Evolutionary conservation across 2,113 vertebrate genomes (phyloP).

Genomic region (Oryzias woworae): DNA sequence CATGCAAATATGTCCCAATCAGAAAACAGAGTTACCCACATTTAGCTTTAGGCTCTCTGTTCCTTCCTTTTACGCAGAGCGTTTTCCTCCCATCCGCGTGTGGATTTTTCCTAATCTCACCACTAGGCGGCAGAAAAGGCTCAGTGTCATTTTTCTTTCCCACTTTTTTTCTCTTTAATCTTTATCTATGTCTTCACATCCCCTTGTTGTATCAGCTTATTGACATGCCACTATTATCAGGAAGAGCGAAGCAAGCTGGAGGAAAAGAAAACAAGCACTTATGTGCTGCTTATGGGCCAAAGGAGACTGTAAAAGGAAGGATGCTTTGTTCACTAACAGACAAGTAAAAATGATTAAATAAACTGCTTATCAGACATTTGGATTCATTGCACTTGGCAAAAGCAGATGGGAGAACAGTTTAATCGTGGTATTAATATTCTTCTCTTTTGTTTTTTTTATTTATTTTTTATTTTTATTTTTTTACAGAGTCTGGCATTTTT

Average conservation of each 20-base stretch:
- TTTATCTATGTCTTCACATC: constrained; percentile 8
- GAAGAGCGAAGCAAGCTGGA: constrained; percentile 5
- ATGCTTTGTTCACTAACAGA: too few species aligned
- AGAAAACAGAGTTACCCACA: neutral
- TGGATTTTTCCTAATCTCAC: constrained; percentile 11
- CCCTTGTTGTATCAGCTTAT: neutral
- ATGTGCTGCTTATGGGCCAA: neutral
- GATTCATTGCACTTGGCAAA: too few species aligned
- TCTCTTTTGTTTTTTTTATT: too few species aligned
- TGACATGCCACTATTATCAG: constrained; percentile 9
- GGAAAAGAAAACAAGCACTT: neutral
- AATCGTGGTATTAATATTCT: too few species aligned
- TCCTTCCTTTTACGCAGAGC: neutral
- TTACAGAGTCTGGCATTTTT: too few species aligned
- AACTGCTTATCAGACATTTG: too few species aligned
- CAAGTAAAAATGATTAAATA: too few species aligned
- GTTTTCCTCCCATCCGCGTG: neutral
- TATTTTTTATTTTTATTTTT: too few species aligned
- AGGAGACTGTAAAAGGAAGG: neutral
- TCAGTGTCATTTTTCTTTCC: neutral
- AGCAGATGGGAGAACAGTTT: too few species aligned
- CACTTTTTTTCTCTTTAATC: neutral
- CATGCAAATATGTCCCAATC: neutral
- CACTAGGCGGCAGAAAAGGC: constrained; percentile 74
- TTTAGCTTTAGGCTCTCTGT: neutral